phyloP scores from a whole-genome alignment of 2,113 vertebrate species.

The Caranx ignobilis region DNA sequence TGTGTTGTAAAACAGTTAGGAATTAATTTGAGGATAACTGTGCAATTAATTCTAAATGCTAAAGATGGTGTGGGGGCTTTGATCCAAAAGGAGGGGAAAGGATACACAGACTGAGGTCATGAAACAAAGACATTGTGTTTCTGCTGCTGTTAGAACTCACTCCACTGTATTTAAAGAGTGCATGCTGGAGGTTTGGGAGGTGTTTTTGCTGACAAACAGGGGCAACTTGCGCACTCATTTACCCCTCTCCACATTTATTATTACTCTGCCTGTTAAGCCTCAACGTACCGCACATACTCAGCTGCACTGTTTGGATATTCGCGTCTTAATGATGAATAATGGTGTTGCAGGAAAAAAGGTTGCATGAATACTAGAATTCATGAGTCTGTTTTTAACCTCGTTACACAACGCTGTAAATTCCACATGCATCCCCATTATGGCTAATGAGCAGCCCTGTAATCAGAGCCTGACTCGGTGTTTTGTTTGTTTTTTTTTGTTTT shows the following conservation, averaged over 20 bases:
- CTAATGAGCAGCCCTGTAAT: slow-evolving; percentile 78
- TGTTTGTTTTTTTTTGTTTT: slow-evolving; percentile 12
- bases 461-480: slow-evolving; percentile 44
- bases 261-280: slow-evolving; percentile 53
- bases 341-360: slow-evolving; percentile 43
- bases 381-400: slow-evolving; percentile 74
- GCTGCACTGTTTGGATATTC: slow-evolving; percentile 53
- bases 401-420: slow-evolving; percentile 73
- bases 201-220: slow-evolving; percentile 52
- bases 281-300: slow-evolving; percentile 37
- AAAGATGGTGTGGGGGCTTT: slow-evolving; percentile 81
- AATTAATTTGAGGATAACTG: slow-evolving; percentile 90
- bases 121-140: slow-evolving; percentile 75
- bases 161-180: slow-evolving; percentile 55
- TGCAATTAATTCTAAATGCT: slow-evolving; percentile 89
- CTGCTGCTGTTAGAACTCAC: slow-evolving; percentile 62
- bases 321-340: slow-evolving; percentile 76
- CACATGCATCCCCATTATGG: slow-evolving; percentile 73
- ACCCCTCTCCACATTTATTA: slow-evolving; percentile 53
- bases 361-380: slow-evolving; percentile 59
- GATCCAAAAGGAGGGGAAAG: slow-evolving; percentile 75
- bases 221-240: slow-evolving; percentile 51
- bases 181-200: slow-evolving; percentile 31
- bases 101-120: slow-evolving; percentile 78
- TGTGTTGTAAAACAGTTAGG: slow-evolving; percentile 90